phyloP scores from a whole-genome alignment of 2,888 invertebrate genomes.

The Pseudococcus viburni region DNA sequence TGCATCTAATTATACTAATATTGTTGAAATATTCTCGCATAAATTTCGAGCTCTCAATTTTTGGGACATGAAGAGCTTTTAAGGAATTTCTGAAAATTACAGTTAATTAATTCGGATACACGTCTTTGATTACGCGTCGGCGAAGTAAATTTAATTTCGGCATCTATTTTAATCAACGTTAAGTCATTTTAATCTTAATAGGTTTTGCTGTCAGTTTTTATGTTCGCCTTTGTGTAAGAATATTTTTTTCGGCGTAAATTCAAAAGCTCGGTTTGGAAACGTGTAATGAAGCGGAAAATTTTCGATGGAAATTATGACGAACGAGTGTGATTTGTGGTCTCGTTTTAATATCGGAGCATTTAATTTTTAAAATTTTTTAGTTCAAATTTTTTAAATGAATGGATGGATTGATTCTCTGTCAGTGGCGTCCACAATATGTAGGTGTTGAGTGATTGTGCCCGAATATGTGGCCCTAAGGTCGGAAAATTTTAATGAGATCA shows the following conservation, averaged over 20 bases:
- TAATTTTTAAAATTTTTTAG: no score
- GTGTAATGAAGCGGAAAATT: neutral
- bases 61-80: constrained; percentile 26
- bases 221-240: neutral
- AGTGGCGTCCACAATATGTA: no score
- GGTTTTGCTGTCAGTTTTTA: constrained; percentile 23
- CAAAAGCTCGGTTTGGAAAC: neutral
- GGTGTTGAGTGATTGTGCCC: no score
- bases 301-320: neutral
- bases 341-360: no score
- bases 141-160: constrained; percentile 45
- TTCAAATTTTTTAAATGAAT: no score
- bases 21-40: constrained; percentile 44
- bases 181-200: constrained; percentile 34
- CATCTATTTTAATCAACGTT: constrained; percentile 32
- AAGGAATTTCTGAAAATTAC: constrained; percentile 46
- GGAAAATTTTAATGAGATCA: no score
- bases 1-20: constrained; percentile 29
- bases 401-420: no score
- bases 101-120: constrained; percentile 43
- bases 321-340: neutral
- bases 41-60: constrained; percentile 20
- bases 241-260: neutral
- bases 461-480: no score
- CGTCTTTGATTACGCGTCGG: constrained; percentile 23